Evolutionary conservation across 2,888 invertebrate species (phyloP).

Genomic region (Brachyopa scutellaris): DNA sequence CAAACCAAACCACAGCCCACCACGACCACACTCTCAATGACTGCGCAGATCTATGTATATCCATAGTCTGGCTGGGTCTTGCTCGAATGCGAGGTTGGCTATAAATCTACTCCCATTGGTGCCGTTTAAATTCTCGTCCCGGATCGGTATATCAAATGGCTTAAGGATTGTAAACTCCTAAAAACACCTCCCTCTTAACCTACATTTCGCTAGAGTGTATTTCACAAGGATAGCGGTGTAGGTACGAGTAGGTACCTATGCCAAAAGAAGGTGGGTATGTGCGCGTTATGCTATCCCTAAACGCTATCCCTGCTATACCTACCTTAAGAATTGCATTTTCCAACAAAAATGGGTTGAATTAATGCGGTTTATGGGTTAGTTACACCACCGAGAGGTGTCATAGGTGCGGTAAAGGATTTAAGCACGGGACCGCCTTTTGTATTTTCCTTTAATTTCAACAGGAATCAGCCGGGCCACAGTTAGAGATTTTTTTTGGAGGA

Average conservation of each 20-base stretch:
- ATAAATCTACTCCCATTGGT: slow-evolving; percentile 53
- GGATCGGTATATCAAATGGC: slow-evolving; percentile 33
- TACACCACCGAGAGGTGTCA: not conserved
- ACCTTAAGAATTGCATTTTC: slow-evolving; percentile 22
- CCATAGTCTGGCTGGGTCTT: not conserved
- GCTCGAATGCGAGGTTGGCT: not conserved
- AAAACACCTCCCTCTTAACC: slow-evolving; percentile 38
- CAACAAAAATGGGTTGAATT: not conserved
- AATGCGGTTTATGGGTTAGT: not conserved
- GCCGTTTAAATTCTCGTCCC: slow-evolving; percentile 57
- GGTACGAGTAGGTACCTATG: not conserved
- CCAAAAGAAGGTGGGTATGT: not conserved
- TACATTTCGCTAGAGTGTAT: not conserved
- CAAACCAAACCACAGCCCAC: too few relatives aligned
- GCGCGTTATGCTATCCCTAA: too few relatives aligned
- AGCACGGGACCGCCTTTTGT: not conserved
- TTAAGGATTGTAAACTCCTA: slow-evolving; percentile 23
- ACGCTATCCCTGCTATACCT: not conserved
- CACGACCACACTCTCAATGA: slow-evolving; percentile 47
- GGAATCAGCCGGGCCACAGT: too few relatives aligned
- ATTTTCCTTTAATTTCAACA: too few relatives aligned
- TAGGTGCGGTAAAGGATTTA: not conserved
- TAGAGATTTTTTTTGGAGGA: too few relatives aligned
- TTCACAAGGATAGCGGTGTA: too few relatives aligned
- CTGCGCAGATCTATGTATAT: too few relatives aligned